Evolutionary conservation across 2,888 invertebrate genomes (phyloP).

Genomic region (Heliconius aoede): DNA sequence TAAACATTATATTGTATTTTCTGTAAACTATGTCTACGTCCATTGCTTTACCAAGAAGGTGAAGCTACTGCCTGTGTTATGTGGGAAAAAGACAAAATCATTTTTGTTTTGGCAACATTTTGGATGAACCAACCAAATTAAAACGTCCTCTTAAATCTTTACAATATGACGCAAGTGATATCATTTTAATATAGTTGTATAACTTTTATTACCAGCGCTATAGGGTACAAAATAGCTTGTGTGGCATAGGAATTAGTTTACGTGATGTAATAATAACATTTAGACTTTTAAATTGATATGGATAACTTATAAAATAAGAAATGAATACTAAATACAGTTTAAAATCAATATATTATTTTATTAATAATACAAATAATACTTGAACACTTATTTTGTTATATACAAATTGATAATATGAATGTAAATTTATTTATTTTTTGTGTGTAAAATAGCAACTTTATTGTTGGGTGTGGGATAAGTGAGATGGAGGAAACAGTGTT

Average conservation of each 20-base stretch:
- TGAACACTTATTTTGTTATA: neutral
- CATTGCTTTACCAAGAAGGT: slow-evolving; percentile 76
- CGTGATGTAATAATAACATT: slow-evolving; percentile 16
- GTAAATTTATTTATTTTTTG: slow-evolving; percentile 37
- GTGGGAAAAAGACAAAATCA: slow-evolving; percentile 72
- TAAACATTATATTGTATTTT: slow-evolving; percentile 79
- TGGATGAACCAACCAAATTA: slow-evolving; percentile 50
- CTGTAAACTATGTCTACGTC: slow-evolving; percentile 75
- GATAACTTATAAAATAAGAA: slow-evolving; percentile 51
- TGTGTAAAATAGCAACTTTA: slow-evolving; percentile 66
- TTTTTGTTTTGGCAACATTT: slow-evolving; percentile 76
- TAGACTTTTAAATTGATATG: slow-evolving; percentile 52
- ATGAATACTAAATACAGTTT: slow-evolving; percentile 35
- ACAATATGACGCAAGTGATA: slow-evolving; percentile 27
- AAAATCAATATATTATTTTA: slow-evolving; percentile 25
- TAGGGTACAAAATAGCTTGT: slow-evolving; percentile 32
- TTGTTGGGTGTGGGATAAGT: slow-evolving; percentile 72
- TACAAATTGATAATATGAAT: neutral
- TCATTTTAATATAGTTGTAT: slow-evolving; percentile 2
- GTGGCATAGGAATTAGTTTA: neutral
- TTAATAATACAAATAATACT: slow-evolving; percentile 5
- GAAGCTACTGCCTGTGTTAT: slow-evolving; percentile 78
- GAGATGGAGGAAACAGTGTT: slow-evolving; percentile 71
- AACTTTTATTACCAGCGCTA: accelerated
- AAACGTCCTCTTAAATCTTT: slow-evolving; percentile 35